Evolutionary conservation across 2,113 vertebrate genomes (phyloP).

Genomic region (Enhydra lutris): DNA sequence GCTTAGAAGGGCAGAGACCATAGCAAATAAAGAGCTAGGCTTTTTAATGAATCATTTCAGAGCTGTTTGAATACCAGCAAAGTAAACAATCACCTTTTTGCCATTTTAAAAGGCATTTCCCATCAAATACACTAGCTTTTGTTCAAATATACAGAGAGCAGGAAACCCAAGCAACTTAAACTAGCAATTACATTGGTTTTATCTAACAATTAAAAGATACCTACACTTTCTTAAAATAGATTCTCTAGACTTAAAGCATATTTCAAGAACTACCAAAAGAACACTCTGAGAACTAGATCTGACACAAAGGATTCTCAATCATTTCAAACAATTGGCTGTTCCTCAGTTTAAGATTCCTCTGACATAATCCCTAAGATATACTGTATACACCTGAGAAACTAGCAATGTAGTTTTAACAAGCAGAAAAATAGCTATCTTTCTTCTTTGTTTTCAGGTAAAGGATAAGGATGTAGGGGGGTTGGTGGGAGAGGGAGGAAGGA

Average conservation of each 20-base stretch:
- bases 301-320: not conserved
- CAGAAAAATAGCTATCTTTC: not conserved
- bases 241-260: not conserved
- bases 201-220: conserved; percentile 21
- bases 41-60: conserved; percentile 46
- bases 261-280: conserved; percentile 33
- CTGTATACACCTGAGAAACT: not conserved
- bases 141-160: conserved; percentile 50
- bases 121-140: conserved; percentile 31
- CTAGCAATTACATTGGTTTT: not conserved
- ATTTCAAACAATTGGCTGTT: not conserved
- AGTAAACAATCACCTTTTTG: conserved; percentile 18
- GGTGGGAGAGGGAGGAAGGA: not conserved
- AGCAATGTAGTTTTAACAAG: not conserved
- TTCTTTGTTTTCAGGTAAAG: not conserved
- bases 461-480: not conserved
- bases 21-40: not conserved
- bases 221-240: conserved; percentile 22
- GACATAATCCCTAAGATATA: not conserved
- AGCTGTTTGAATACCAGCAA: not conserved
- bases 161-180: conserved; percentile 29
- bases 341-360: not conserved
- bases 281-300: not conserved
- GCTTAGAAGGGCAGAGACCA: conserved; percentile 29
- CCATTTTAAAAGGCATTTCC: conserved; percentile 15